phyloP scores from a whole-genome alignment of 1,140 invertebrate species.

The Parasteatoda tepidariorum region DNA sequence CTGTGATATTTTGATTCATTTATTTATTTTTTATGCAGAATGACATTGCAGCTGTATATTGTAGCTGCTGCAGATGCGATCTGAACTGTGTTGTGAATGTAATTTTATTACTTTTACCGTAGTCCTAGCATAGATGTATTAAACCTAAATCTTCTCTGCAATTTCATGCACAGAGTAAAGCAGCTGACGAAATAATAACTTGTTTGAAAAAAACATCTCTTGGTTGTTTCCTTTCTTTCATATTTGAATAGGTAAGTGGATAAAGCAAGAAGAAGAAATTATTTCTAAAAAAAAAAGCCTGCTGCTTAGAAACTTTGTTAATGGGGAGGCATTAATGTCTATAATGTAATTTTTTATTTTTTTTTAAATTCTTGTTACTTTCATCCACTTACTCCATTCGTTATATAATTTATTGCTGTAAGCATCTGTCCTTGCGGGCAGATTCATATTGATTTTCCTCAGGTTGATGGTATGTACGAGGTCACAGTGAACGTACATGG shows the following conservation, averaged over 20 bases:
- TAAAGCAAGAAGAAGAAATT: too few species aligned
- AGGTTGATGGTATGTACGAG: too few species aligned
- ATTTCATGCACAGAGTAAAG: constrained; percentile 49
- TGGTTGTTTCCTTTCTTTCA: background rate
- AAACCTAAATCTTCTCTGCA: constrained; percentile 38
- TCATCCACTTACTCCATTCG: too few species aligned
- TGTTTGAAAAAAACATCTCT: constrained; percentile 20
- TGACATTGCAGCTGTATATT: constrained; percentile 45
- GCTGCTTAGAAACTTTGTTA: too few species aligned
- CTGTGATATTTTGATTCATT: constrained; percentile 61
- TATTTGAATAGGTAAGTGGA: background rate
- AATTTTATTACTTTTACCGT: constrained; percentile 59
- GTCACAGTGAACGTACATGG: too few species aligned
- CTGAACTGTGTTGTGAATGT: constrained; percentile 59
- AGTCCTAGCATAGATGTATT: constrained; percentile 52
- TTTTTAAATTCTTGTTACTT: too few species aligned
- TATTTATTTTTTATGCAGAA: constrained; percentile 58
- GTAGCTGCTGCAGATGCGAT: constrained; percentile 52
- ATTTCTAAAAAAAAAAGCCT: too few species aligned
- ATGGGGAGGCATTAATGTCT: too few species aligned
- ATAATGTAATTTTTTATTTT: too few species aligned
- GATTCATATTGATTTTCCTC: too few species aligned
- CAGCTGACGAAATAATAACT: constrained; percentile 51
- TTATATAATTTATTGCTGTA: too few species aligned
- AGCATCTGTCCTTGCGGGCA: too few species aligned